Conservation (phyloP, 2,113 vertebrate species). For the Malurus melanocephalus region DNA sequence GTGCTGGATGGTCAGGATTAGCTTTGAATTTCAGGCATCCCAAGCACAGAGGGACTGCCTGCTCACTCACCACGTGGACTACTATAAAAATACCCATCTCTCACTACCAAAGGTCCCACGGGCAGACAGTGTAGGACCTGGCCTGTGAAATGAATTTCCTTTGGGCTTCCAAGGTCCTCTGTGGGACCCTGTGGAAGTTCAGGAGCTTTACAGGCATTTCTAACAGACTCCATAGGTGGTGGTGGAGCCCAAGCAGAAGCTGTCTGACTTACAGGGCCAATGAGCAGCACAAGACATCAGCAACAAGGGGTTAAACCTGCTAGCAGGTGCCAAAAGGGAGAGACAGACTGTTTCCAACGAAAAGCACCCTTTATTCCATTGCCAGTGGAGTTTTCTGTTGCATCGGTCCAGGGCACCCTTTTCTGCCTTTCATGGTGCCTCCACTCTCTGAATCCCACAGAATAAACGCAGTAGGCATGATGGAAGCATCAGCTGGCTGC, state of each 20-base stretch:
- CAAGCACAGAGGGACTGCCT: neutral
- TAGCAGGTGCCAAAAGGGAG: neutral
- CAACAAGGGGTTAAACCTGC: neutral
- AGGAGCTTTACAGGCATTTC: neutral
- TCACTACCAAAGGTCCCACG: neutral
- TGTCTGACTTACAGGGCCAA: neutral
- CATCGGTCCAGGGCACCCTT: neutral
- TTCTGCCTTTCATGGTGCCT: neutral
- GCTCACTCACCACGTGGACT: neutral
- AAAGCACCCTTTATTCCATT: neutral
- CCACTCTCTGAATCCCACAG: neutral
- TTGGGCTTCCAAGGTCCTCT: neutral
- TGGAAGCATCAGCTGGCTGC: neutral
- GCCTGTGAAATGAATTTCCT: neutral
- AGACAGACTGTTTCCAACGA: neutral
- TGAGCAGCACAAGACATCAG: neutral
- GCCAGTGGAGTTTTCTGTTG: neutral
- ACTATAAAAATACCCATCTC: slow-evolving; percentile 4
- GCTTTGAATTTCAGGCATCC: neutral
- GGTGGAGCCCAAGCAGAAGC: neutral
- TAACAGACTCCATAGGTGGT: neutral
- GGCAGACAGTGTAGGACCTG: neutral
- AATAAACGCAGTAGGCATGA: neutral
- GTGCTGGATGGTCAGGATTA: neutral
- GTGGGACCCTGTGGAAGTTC: neutral